Conservation (phyloP, 2,888 invertebrate species). For the Vanessa cardui region DNA sequence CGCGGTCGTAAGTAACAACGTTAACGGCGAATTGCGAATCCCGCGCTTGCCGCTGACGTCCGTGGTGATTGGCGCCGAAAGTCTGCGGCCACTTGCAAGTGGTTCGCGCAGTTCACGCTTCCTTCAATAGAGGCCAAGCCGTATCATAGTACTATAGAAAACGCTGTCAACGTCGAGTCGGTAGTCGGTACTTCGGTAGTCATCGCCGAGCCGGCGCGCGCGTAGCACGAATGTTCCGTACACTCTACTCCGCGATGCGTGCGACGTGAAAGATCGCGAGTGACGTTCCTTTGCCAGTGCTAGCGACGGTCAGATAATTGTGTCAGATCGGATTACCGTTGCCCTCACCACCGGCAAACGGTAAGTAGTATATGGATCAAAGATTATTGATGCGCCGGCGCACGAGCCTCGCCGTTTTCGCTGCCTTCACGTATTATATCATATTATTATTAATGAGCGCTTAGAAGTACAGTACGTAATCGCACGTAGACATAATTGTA, state of each 20-base stretch:
- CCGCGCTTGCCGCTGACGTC: not conserved
- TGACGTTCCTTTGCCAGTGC: constrained; percentile 13
- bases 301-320: constrained; percentile 18
- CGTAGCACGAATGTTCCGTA: not conserved
- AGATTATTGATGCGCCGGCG: constrained; percentile 16
- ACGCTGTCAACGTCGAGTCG: not conserved
- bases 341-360: constrained; percentile 20
- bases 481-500: not conserved
- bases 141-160: no score
- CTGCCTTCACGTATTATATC: constrained; percentile 15
- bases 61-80: not conserved
- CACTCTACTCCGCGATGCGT: not conserved
- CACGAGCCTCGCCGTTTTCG: not conserved
- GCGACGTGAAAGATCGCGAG: constrained; percentile 12
- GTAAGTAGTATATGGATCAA: constrained; percentile 18
- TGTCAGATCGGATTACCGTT: constrained; percentile 23
- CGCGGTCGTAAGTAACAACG: not conserved
- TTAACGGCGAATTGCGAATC: not conserved
- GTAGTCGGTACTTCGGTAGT: not conserved
- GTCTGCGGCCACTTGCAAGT: not conserved
- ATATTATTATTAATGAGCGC: constrained; percentile 2
- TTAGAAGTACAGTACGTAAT: not conserved
- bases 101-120: no score
- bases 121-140: no score
- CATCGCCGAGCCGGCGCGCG: constrained; percentile 3